Conservation (phyloP, 30 jellyfish, hydroid and myxozoan genomes). For the Sanderia malayensis region DNA sequence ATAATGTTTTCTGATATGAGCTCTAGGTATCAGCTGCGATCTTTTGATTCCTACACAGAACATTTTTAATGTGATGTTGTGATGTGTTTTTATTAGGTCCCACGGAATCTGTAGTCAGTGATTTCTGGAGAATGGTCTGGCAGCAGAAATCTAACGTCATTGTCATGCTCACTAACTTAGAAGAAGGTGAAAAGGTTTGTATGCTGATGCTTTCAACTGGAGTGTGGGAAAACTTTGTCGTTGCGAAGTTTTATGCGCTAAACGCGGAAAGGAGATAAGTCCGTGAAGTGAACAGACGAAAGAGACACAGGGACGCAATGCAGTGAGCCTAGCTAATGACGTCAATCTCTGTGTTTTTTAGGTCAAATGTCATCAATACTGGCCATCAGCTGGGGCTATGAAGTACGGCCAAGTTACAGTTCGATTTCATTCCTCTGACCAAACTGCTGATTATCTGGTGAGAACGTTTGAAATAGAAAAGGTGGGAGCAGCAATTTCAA, state of each 20-base stretch:
- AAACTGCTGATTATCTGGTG: conserved; percentile 85
- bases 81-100: conserved; percentile 80
- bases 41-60: too few species aligned
- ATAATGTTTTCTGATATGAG: too few species aligned
- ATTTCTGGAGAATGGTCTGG: conserved; percentile 95
- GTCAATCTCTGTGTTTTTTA: too few species aligned
- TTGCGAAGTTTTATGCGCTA: too few species aligned
- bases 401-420: conserved; percentile 78
- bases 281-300: too few species aligned
- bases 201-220: too few species aligned
- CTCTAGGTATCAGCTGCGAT: too few species aligned
- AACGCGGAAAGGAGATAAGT: too few species aligned
- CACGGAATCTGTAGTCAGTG: conserved; percentile 63
- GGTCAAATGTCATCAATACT: conserved; percentile 86
- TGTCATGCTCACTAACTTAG: conserved; percentile 90
- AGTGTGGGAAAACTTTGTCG: too few species aligned
- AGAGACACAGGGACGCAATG: too few species aligned
- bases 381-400: conserved; percentile 88
- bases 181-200: conserved; percentile 82
- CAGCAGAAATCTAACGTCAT: conserved; percentile 84
- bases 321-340: too few species aligned
- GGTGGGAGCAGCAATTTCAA: conserved; percentile 24
- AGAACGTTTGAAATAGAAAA: conserved; percentile 70
- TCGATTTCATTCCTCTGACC: conserved; percentile 59
- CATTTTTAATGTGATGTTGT: too few species aligned